Percentiles rank a stretch among this genome's conserved stretches.
Evolutionary conservation across 2,888 invertebrate genomes (phyloP).

Genomic region (Heliconius sara): DNA sequence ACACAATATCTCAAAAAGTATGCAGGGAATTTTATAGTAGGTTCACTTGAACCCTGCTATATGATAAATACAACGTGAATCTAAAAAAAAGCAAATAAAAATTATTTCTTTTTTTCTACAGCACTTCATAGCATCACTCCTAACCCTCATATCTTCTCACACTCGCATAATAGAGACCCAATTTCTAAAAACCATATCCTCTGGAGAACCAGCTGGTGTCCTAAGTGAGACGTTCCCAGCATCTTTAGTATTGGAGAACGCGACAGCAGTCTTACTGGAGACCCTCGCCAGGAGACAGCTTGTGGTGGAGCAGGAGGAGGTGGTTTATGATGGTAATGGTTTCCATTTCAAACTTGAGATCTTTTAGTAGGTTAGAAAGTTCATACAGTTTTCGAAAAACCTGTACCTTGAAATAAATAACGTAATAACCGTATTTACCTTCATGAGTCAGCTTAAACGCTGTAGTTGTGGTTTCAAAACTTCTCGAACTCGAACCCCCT

Average conservation of each 20-base stretch:
- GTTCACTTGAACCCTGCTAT: too few relatives aligned
- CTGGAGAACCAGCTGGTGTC: conserved; percentile 61
- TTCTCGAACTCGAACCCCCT: too few relatives aligned
- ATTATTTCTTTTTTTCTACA: conserved; percentile 48
- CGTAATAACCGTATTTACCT: too few relatives aligned
- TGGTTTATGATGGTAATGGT: background rate
- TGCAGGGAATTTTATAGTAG: too few relatives aligned
- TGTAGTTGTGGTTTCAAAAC: too few relatives aligned
- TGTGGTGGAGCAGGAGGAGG: conserved; percentile 51
- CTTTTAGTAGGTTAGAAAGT: too few relatives aligned
- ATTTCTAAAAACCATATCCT: conserved; percentile 58
- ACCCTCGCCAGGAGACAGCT: conserved; percentile 53
- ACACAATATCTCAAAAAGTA: too few relatives aligned
- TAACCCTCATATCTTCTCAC: conserved; percentile 60
- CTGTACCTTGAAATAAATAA: too few relatives aligned
- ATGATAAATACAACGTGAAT: background rate
- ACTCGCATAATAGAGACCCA: conserved; percentile 65
- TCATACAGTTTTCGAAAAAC: too few relatives aligned
- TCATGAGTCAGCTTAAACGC: too few relatives aligned
- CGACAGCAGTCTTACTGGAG: conserved; percentile 58
- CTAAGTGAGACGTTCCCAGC: conserved; percentile 68
- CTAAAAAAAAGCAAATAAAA: background rate
- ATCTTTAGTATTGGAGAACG: conserved; percentile 61
- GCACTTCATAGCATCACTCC: conserved; percentile 61
- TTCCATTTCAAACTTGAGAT: background rate